A percentile compares a stretch with the other conserved stretches of the same genome.
phyloP scores from a whole-genome alignment of 2,797 vertebrate genomes.

The Sebastolobus alascanus region DNA sequence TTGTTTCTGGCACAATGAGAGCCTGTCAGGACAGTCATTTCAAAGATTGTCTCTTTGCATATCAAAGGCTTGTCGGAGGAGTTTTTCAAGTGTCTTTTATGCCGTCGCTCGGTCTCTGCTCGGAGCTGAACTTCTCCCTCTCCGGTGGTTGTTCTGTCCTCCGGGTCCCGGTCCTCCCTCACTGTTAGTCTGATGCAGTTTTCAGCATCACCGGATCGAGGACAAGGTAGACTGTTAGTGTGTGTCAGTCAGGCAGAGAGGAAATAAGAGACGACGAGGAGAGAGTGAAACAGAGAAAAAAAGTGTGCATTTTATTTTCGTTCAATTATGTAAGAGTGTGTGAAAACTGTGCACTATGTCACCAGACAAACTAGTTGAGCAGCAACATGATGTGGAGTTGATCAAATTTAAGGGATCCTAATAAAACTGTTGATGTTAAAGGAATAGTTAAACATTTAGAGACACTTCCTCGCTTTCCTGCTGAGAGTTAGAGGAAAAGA shows the following conservation, averaged over 20 bases:
- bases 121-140: slow-evolving; percentile 18
- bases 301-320: background rate
- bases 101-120: slow-evolving; percentile 15
- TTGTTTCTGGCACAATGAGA: slow-evolving; percentile 61
- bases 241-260: background rate
- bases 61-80: slow-evolving; percentile 72
- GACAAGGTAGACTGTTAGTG: slow-evolving; percentile 13
- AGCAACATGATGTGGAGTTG: too few relatives aligned
- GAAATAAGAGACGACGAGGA: background rate
- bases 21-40: slow-evolving; percentile 66
- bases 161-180: background rate
- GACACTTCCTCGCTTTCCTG: too few relatives aligned
- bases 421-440: too few relatives aligned
- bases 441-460: too few relatives aligned
- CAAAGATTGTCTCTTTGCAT: slow-evolving; percentile 63
- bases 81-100: slow-evolving; percentile 59
- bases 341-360: background rate
- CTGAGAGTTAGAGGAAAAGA: too few relatives aligned
- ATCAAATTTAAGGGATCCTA: too few relatives aligned
- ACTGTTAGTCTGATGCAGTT: slow-evolving; percentile 27
- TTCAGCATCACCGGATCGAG: slow-evolving; percentile 38
- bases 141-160: slow-evolving; percentile 9
- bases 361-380: too few relatives aligned
- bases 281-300: background rate
- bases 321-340: background rate